Evolutionary conservation across 2,888 invertebrate species (phyloP), one percentile per base, ranked within the genome.

Genomic region (Acrocera orbiculus): DNA sequence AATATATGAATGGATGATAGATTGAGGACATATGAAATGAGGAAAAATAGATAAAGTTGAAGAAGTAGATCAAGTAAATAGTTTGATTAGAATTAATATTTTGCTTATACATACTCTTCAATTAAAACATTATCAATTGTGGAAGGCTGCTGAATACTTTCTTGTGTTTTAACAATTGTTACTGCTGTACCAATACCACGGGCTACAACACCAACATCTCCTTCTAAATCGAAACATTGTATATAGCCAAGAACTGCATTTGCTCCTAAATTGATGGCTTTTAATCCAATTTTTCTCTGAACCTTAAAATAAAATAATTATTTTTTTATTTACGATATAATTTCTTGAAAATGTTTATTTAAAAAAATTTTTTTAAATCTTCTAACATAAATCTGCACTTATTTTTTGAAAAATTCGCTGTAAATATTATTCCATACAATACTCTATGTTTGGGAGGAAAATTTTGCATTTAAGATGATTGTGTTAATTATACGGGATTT

Each of bases 201-300:
- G 0, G 90, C 93, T 2, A 95, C 93, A 32, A 95, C 87, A 0
- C 93, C 95, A 2, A 89, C 89, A 56, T 95, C 95, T 0, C 95
- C 95, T 59, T 96, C 95, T 46, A 96, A 59, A 60, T 96, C 95
- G 57, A 95, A 93, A 56, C 82, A 86, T 54, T 93, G 92, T 31
- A 77, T 75, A 54, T 92, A 96, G 47, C 92, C 93, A 37, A 95
- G 76, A 8, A 95, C 90, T 3, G 92, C 85, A 64, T 93, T 93
- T 15, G 89, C 93, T 9, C 93, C 92, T 40, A 92, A 64, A 51
- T 90, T 90, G 2, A 89, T 67, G 4, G 90, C 90, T 55, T 95
- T 95, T 2, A 92, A 58, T 0, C 95, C 95, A 46, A 95, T 87
- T 52, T 85, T 79, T 19, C 95, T 67, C 58, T 92, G 90, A 6